Evolutionary conservation across 2,797 vertebrate species (phyloP).

Genomic region (Gallinago stenura): DNA sequence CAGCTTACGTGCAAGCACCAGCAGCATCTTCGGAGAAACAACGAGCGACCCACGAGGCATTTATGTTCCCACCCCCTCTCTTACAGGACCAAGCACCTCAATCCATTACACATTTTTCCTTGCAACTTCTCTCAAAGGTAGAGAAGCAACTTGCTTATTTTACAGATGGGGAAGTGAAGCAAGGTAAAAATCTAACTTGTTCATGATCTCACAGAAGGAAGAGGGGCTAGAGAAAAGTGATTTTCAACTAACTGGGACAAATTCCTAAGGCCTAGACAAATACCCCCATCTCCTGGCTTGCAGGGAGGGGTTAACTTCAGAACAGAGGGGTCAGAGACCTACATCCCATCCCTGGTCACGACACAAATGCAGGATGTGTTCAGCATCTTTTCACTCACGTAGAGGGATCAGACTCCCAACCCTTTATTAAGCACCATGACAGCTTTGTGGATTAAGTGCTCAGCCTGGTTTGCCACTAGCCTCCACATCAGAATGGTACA

Average conservation of each 20-base stretch:
- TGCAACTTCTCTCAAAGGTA: background rate
- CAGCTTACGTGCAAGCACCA: background rate
- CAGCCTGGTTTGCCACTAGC: background rate
- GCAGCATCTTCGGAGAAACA: background rate
- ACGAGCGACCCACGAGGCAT: accelerated
- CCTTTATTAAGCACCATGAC: background rate
- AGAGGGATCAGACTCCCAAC: background rate
- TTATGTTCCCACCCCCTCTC: background rate
- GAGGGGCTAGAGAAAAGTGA: accelerated
- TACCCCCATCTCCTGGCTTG: background rate
- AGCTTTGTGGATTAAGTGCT: background rate
- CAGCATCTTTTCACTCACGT: background rate
- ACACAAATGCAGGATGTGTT: background rate
- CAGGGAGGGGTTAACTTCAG: background rate
- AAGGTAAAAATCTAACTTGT: background rate
- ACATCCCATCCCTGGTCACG: background rate
- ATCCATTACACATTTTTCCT: background rate
- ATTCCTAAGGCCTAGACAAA: background rate
- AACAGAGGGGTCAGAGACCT: background rate
- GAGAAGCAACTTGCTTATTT: background rate
- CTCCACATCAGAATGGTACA: background rate
- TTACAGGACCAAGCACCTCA: background rate
- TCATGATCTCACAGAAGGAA: background rate
- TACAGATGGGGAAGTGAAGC: background rate
- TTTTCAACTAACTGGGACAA: background rate